phyloP scores from a whole-genome alignment of 2,888 invertebrate genomes.

The Hecatera dysodea region DNA sequence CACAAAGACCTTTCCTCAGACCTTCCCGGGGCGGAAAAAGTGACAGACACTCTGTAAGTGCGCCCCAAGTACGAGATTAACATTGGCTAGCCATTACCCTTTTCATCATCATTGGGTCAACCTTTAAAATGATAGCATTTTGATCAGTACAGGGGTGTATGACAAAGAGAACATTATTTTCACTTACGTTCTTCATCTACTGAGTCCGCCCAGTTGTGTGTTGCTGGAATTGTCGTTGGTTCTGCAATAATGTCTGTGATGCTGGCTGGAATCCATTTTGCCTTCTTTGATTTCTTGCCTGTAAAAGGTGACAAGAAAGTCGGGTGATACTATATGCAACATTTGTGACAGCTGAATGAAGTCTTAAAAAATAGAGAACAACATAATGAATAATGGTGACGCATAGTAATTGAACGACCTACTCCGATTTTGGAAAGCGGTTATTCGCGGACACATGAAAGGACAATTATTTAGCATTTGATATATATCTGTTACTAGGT shows the following conservation, averaged over 20 bases:
- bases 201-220: slow-evolving; percentile 95
- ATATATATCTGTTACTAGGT: slow-evolving; percentile 66
- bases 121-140: slow-evolving; percentile 1
- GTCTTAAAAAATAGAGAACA: slow-evolving; percentile 66
- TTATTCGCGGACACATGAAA: slow-evolving; percentile 79
- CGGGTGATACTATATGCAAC: slow-evolving; percentile 50
- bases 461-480: slow-evolving; percentile 68
- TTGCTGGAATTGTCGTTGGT: slow-evolving; percentile 91
- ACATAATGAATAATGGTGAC: slow-evolving; percentile 84
- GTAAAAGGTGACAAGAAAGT: slow-evolving; percentile 69
- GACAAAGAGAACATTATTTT: slow-evolving; percentile 24
- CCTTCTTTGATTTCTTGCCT: slow-evolving; percentile 97
- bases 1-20: slow-evolving; percentile 93
- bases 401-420: slow-evolving; percentile 87
- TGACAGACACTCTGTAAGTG: slow-evolving; percentile 92
- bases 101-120: slow-evolving; percentile 85
- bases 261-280: slow-evolving; percentile 95
- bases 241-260: slow-evolving; percentile 96
- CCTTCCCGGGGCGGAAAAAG: slow-evolving; percentile 93
- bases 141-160: neutral
- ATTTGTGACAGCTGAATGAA: slow-evolving; percentile 61
- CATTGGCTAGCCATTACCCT: slow-evolving; percentile 91
- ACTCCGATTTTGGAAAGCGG: slow-evolving; percentile 86
- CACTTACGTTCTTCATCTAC: slow-evolving; percentile 95
- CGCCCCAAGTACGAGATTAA: slow-evolving; percentile 95